Conservation (phyloP, 2,797 vertebrate genomes). For the Pteronotus mesoamericanus region DNA sequence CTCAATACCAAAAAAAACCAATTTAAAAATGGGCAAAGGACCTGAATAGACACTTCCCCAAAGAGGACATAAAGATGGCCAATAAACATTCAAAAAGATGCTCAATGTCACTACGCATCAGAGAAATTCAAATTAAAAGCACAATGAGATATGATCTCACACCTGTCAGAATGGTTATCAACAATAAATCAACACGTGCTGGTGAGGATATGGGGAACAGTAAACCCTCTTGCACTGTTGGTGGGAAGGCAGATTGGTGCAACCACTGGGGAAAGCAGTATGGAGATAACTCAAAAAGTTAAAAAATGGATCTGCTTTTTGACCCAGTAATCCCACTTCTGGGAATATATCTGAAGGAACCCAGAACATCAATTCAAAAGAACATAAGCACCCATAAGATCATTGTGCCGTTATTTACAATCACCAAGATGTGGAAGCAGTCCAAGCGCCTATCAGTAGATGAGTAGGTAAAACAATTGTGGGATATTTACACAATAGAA, state of each 20-base stretch:
- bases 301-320: no score
- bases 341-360: no score
- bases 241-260: no score
- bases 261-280: no score
- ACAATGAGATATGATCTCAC: not conserved
- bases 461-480: not conserved
- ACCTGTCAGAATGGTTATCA: not conserved
- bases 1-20: not conserved
- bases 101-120: not conserved
- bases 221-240: no score
- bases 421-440: not conserved
- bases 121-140: not conserved
- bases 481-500: not conserved
- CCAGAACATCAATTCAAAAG: no score
- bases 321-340: no score
- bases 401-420: not conserved
- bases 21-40: not conserved
- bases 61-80: not conserved
- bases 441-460: not conserved
- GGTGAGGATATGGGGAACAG: not conserved
- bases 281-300: no score
- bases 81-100: no score
- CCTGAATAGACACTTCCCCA: not conserved
- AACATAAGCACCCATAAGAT: not conserved
- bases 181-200: not conserved